phyloP scores from a whole-genome alignment of 1,140 invertebrate genomes.

The Camponotus floridanus region DNA sequence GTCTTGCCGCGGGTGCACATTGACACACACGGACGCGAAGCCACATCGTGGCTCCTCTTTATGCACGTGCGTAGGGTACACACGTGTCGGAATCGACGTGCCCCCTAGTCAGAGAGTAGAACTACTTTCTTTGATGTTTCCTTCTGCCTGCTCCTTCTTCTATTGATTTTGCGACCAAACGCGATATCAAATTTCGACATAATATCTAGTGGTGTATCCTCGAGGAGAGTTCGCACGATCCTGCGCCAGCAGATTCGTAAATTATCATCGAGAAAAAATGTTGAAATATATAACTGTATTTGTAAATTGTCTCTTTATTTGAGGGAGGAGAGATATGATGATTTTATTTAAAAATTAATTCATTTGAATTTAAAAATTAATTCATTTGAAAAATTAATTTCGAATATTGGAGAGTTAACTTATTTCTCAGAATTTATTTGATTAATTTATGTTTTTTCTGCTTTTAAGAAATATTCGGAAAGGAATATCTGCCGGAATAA shows the following conservation, averaged over 20 bases:
- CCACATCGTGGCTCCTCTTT: constrained; percentile 21
- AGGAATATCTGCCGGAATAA: neutral
- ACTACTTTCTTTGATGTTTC: constrained; percentile 69
- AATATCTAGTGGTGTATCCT: neutral
- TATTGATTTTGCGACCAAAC: constrained; percentile 69
- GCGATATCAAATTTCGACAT: constrained; percentile 65
- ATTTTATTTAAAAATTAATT: constrained; percentile 6
- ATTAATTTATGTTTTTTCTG: neutral
- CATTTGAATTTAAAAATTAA: neutral
- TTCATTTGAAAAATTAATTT: neutral
- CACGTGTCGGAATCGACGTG: constrained; percentile 22
- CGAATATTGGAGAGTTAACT: neutral
- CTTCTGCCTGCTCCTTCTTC: constrained; percentile 35
- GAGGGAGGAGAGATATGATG: neutral
- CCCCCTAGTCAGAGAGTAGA: constrained; percentile 7
- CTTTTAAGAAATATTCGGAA: neutral
- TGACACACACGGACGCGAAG: constrained; percentile 1
- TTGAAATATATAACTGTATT: too few species aligned
- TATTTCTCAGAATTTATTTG: neutral
- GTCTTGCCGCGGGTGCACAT: constrained; percentile 58
- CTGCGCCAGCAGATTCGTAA: neutral
- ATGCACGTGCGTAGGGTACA: constrained; percentile 51
- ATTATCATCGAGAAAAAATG: constrained; percentile 2
- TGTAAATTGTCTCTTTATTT: neutral
- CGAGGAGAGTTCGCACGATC: neutral